Conservation (phyloP, 2,888 invertebrate genomes). For the Tachystola acroxantha region DNA sequence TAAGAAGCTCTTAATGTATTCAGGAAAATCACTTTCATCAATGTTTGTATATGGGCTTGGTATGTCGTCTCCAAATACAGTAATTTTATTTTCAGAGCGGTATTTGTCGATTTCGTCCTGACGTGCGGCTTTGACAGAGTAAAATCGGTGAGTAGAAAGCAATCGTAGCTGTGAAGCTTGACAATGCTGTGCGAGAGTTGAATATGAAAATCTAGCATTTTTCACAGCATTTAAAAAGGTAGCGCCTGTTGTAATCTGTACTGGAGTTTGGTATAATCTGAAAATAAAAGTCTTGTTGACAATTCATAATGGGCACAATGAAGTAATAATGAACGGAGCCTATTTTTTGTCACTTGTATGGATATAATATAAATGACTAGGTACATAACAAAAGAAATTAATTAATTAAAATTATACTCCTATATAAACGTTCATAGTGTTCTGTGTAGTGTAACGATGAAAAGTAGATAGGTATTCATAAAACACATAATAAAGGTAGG, state of each 20-base stretch:
- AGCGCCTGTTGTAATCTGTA: conserved; percentile 20
- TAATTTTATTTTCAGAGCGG: conserved; percentile 83
- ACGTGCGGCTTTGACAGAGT: conserved; percentile 43
- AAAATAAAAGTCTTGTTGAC: conserved; percentile 25
- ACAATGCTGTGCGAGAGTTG: conserved; percentile 22
- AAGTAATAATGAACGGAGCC: no score
- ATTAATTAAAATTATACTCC: no score
- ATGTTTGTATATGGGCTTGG: conserved; percentile 88
- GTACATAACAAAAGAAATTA: no score
- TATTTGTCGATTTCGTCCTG: conserved; percentile 79
- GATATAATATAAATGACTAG: no score
- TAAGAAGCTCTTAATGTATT: conserved; percentile 81
- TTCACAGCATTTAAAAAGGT: conserved; percentile 20
- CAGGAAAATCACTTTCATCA: conserved; percentile 86
- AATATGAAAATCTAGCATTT: conserved; percentile 23
- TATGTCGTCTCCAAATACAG: conserved; percentile 82
- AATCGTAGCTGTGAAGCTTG: conserved; percentile 15
- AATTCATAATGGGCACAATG: no score
- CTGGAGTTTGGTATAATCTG: conserved; percentile 38
- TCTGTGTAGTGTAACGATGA: no score
- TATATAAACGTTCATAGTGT: no score
- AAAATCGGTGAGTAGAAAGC: conserved; percentile 28
- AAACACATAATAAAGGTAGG: no score
- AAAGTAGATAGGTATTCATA: no score
- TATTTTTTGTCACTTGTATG: no score